Evolutionary conservation across 2,888 invertebrate genomes (phyloP), one percentile per base, ranked within the genome.

Genomic region (Apotomis turbidana): DNA sequence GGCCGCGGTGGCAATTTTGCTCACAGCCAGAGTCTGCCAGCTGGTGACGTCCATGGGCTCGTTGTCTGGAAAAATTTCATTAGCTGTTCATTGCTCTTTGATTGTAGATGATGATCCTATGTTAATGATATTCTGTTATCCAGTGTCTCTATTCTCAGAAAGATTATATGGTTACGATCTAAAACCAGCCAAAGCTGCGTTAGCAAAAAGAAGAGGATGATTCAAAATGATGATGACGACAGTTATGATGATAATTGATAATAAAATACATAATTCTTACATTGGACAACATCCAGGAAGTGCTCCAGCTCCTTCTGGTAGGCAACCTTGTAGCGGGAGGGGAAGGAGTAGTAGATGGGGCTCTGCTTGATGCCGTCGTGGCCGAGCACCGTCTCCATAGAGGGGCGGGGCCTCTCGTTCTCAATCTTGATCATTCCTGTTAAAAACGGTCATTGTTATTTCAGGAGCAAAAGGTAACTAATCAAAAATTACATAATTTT

Each of bases 321-420:
- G 0, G 91, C 94, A 52, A 88, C 85, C 75, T 81, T 86, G 80
- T 90, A 95, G 41, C 95, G 91, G 0, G 95, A 95, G 0, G 95
- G 88, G 81, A 95, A 95, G 0, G 95, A 95, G 83, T 94, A 95
- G 87, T 86, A 94, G 76, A 95, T 95, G 0, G 95, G 95, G 0
- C 93, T 87, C 8, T 79, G 78, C 55, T 80, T 88, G n/a, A 88
- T 71, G 3, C 94, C 93, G 12, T 88, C 83, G 0, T 90, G 85
- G 0, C 88, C 93, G 1, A 87, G 77, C 59, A 90, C 83, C 0
- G 83, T 80, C 76, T 91, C 91, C 0, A 94, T 86, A 15, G 91
- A 90, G 70, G 89, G 90, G 61, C 89, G 85, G 0, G 95, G 94
- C 67, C 90, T 91, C 78, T 94, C 94, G 77, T 95, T 95, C 75